Percentiles rank a stretch among this genome's conserved stretches.
These are phyloP conservation scores for Mixornis gularis DNA, from an alignment of 2,113 vertebrate species.

Conservation along the genomic window DNA sequence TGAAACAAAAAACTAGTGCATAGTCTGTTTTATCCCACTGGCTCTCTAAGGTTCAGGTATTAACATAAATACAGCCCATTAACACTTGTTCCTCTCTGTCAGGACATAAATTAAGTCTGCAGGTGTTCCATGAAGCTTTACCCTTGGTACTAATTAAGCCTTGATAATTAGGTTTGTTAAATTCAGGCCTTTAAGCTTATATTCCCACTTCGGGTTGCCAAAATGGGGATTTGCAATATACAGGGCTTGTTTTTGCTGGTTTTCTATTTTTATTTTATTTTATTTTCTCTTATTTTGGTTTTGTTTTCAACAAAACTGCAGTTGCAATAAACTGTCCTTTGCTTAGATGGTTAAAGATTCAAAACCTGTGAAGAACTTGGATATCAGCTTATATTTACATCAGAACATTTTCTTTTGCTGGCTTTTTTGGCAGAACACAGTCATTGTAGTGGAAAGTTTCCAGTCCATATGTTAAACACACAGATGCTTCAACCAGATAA, in stretches of 20 bases:
- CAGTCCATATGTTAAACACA: conserved; percentile 38
- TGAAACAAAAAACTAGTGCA: conserved; percentile 67
- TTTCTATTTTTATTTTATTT: background rate
- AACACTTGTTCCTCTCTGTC: conserved; percentile 99
- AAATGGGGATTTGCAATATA: conserved; percentile 64
- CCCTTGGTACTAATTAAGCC: conserved; percentile 99
- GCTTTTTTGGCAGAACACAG: conserved; percentile 35
- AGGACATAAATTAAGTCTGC: conserved; percentile 99
- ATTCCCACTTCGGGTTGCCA: conserved; percentile 83
- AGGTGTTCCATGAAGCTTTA: conserved; percentile 98
- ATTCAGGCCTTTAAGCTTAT: conserved; percentile 95
- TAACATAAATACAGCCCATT: conserved; percentile 99
- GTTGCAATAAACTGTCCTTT: background rate
- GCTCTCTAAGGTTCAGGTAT: conserved; percentile 86
- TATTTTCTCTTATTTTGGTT: background rate
- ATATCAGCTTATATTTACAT: conserved; percentile 20
- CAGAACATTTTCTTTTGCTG: conserved; percentile 11
- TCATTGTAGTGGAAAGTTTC: conserved; percentile 31
- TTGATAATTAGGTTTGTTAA: conserved; percentile 99
- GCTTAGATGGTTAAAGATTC: background rate
- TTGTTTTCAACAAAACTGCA: background rate
- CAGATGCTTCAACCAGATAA: conserved; percentile 1
- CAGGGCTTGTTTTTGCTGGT: conserved; percentile 42
- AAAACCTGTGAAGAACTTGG: conserved; percentile 4
- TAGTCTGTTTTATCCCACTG: conserved; percentile 71